phyloP scores from a whole-genome alignment of 2,888 invertebrate genomes.

The Drosophila acutilabella region DNA sequence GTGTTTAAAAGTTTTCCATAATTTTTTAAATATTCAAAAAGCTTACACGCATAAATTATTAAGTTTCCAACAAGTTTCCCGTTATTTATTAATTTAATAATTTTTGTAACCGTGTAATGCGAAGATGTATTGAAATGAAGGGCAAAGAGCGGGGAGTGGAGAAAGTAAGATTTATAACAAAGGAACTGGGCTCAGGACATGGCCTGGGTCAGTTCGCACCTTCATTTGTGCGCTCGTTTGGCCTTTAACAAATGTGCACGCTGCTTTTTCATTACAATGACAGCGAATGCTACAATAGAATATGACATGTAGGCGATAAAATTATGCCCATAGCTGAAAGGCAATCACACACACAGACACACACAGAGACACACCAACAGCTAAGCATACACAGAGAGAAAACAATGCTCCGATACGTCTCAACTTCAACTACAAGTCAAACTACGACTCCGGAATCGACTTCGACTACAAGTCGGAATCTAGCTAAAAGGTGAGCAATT shows the following conservation, averaged over 20 bases:
- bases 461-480: conserved; percentile 42
- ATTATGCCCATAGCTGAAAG: conserved; percentile 66
- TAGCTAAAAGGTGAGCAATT: conserved; percentile 77
- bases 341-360: conserved; percentile 24
- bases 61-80: too few relatives aligned
- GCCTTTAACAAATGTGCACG: conserved; percentile 73
- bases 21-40: too few relatives aligned
- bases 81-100: too few relatives aligned
- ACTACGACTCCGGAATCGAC: conserved; percentile 22
- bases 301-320: conserved; percentile 81
- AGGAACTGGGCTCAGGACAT: conserved; percentile 44
- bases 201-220: conserved; percentile 75
- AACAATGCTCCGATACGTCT: conserved; percentile 1
- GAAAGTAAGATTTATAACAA: conserved; percentile 59
- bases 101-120: too few relatives aligned
- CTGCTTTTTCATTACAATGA: conserved; percentile 73
- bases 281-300: conserved; percentile 77
- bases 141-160: neutral
- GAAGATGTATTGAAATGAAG: neutral
- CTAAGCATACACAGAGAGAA: neutral
- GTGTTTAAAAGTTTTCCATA: too few relatives aligned
- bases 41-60: too few relatives aligned
- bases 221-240: conserved; percentile 72
- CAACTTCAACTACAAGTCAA: conserved; percentile 1
- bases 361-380: conserved; percentile 2